Conservation (phyloP, 2,888 invertebrate species). For the Seladonia tumulorum region DNA sequence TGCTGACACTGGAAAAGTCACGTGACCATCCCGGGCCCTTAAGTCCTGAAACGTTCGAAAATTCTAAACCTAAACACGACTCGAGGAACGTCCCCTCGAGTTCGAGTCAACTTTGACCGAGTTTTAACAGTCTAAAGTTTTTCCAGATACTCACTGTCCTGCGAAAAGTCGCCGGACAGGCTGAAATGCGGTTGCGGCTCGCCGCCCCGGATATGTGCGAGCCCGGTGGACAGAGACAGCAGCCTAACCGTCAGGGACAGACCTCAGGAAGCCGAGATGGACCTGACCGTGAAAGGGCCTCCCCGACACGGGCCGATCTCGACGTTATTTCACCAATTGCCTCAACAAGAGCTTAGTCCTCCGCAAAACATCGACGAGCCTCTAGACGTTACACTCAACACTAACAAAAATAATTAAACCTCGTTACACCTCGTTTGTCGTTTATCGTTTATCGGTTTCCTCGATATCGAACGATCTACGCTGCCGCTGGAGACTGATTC, state of each 20-base stretch:
- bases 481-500: background rate
- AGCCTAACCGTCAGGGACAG: slow-evolving; percentile 61
- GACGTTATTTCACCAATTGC: slow-evolving; percentile 77
- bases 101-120: too few relatives aligned
- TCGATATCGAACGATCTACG: background rate
- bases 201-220: slow-evolving; percentile 74
- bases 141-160: slow-evolving; percentile 76
- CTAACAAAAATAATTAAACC: slow-evolving; percentile 76
- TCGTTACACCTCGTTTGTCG: background rate
- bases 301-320: slow-evolving; percentile 73
- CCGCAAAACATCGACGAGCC: slow-evolving; percentile 79
- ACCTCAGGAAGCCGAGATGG: slow-evolving; percentile 82
- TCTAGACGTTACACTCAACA: slow-evolving; percentile 81
- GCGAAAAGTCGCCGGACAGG: slow-evolving; percentile 80
- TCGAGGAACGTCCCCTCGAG: too few relatives aligned
- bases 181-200: slow-evolving; percentile 80
- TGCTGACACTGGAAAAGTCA: too few relatives aligned
- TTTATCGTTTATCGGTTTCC: background rate
- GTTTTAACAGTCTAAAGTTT: too few relatives aligned
- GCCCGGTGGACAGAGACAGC: slow-evolving; percentile 66
- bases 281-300: slow-evolving; percentile 80
- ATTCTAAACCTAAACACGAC: background rate
- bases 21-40: too few relatives aligned
- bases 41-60: background rate
- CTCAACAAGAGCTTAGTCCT: slow-evolving; percentile 75